phyloP scores from a whole-genome alignment of 2,888 invertebrate genomes.

The Crepidodera aurea region DNA sequence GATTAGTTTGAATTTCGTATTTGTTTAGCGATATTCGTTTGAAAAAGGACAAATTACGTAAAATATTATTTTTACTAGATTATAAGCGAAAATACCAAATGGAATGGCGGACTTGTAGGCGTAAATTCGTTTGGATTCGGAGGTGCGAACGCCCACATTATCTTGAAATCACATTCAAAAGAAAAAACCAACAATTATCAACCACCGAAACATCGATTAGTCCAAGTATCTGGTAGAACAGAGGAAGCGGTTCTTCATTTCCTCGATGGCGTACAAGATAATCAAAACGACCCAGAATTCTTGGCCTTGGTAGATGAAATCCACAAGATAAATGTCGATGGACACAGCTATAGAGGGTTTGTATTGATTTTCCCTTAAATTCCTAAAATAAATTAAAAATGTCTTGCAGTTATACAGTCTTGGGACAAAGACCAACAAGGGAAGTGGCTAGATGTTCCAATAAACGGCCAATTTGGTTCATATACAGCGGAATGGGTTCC shows the following conservation, averaged over 20 bases:
- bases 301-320: slow-evolving; percentile 76
- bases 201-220: slow-evolving; percentile 57
- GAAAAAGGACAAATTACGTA: too few species aligned
- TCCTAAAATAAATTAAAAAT: background rate
- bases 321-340: slow-evolving; percentile 71
- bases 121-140: slow-evolving; percentile 75
- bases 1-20: too few species aligned
- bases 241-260: slow-evolving; percentile 74
- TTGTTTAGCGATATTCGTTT: too few species aligned
- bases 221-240: slow-evolving; percentile 71
- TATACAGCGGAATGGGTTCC: slow-evolving; percentile 74
- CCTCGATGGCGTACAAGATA: slow-evolving; percentile 67
- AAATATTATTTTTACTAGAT: slow-evolving; percentile 53
- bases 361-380: slow-evolving; percentile 61
- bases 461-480: slow-evolving; percentile 67
- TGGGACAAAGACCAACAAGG: slow-evolving; percentile 38
- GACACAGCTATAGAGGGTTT: slow-evolving; percentile 83
- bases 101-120: slow-evolving; percentile 66
- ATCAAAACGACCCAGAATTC: slow-evolving; percentile 72
- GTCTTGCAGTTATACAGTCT: slow-evolving; percentile 34
- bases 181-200: slow-evolving; percentile 39
- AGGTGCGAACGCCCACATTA: slow-evolving; percentile 66
- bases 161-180: slow-evolving; percentile 60
- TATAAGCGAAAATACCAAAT: slow-evolving; percentile 63
- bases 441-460: slow-evolving; percentile 27